A percentile compares a stretch with the other conserved stretches of the same genome.
Evolutionary conservation across 2,113 vertebrate genomes (phyloP).

Genomic region (Eira barbara): DNA sequence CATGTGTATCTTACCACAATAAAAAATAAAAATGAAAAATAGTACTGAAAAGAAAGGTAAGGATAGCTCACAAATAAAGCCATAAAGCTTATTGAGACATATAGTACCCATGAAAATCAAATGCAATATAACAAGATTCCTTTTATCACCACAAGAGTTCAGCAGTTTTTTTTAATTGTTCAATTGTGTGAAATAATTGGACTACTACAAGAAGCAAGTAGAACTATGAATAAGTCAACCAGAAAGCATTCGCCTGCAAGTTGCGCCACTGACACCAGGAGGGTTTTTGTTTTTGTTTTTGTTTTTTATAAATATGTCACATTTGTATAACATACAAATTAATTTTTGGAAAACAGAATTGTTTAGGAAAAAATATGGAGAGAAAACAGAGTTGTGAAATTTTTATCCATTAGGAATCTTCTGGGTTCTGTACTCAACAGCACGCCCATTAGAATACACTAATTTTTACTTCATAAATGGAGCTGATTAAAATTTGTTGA

Average conservation of each 20-base stretch:
- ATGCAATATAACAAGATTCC: neutral
- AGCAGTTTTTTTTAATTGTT: neutral
- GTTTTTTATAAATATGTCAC: neutral
- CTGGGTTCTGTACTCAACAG: fast-evolving
- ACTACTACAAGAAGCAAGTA: neutral
- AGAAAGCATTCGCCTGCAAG: neutral
- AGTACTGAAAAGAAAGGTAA: neutral
- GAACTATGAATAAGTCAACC: neutral
- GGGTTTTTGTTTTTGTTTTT: too few species aligned
- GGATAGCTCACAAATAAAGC: neutral
- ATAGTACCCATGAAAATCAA: neutral
- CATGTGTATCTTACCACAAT: neutral
- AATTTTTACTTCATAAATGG: neutral
- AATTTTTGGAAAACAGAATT: neutral
- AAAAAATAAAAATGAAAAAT: neutral
- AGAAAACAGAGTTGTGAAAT: neutral
- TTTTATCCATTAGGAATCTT: neutral
- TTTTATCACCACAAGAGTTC: neutral
- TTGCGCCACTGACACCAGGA: neutral
- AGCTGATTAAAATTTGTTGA: neutral
- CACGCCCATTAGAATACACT: neutral
- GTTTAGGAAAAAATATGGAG: neutral
- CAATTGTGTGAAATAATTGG: neutral
- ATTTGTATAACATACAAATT: neutral
- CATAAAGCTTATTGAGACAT: neutral